Conservation (phyloP, 2,888 invertebrate species). For the Drosophila silvestris region DNA sequence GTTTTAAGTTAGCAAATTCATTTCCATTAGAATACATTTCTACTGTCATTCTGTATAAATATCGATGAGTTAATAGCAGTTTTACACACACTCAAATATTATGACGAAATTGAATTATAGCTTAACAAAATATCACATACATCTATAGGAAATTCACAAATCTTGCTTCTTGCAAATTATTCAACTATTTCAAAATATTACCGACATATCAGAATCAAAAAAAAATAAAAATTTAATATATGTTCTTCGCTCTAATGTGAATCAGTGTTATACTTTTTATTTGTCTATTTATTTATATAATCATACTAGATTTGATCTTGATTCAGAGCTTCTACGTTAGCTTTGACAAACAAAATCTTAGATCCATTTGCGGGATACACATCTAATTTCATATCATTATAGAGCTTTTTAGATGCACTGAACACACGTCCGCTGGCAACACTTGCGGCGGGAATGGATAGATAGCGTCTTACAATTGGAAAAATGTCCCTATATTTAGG, state of each 20-base stretch:
- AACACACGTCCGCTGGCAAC: conserved; percentile 41
- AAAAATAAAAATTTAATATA: too few species aligned
- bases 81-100: background rate
- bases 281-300: background rate
- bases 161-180: too few species aligned
- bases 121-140: background rate
- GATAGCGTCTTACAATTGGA: conserved; percentile 46
- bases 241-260: too few species aligned
- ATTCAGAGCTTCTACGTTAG: conserved; percentile 37
- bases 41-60: background rate
- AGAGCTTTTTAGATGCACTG: conserved; percentile 41
- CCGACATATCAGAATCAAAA: background rate
- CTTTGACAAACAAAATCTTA: conserved; percentile 62
- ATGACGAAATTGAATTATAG: background rate
- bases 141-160: background rate
- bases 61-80: background rate
- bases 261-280: background rate
- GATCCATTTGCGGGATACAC: conserved; percentile 45
- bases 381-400: conserved; percentile 38
- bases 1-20: background rate
- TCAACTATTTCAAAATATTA: background rate
- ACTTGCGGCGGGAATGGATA: conserved; percentile 54
- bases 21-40: background rate
- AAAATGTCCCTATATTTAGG: conserved; percentile 50
- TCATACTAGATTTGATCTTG: background rate